Conservation (phyloP, 2,113 vertebrate species). For the Paralichthys olivaceus region DNA sequence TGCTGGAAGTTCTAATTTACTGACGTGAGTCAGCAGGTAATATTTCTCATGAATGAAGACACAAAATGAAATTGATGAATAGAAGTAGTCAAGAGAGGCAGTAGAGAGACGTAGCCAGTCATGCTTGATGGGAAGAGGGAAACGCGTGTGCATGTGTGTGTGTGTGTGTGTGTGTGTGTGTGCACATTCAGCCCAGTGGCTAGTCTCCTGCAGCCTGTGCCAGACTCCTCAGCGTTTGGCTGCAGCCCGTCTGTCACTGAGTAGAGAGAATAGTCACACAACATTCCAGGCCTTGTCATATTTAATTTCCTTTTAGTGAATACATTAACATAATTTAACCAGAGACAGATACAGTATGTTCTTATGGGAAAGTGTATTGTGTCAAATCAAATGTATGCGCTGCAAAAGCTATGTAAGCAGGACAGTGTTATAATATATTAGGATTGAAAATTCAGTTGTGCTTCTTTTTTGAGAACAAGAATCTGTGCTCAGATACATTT, state of each 20-base stretch:
- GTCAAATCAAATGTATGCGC: background rate
- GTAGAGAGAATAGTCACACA: slow-evolving; percentile 34
- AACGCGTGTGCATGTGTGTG: slow-evolving; percentile 41
- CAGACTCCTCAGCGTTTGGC: slow-evolving; percentile 72
- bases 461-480: no score
- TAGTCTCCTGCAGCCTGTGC: slow-evolving; percentile 24
- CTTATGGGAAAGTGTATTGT: slow-evolving; percentile 1
- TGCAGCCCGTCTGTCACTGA: slow-evolving; percentile 54
- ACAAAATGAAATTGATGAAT: slow-evolving; percentile 41
- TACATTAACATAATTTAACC: slow-evolving; percentile 24
- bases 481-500: no score
- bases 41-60: slow-evolving; percentile 29
- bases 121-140: slow-evolving; percentile 26
- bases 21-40: slow-evolving; percentile 22
- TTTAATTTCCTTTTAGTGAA: slow-evolving; percentile 35
- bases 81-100: slow-evolving; percentile 31
- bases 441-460: no score
- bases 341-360: background rate
- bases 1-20: background rate
- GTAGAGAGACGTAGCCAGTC: slow-evolving; percentile 37
- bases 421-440: no score
- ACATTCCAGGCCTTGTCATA: slow-evolving; percentile 44
- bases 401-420: background rate
- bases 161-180: slow-evolving; percentile 37
- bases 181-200: background rate